Evolutionary conservation across 2,888 invertebrate species (phyloP), one percentile per base, ranked within the genome.

Genomic region (Lamproptera curius): DNA sequence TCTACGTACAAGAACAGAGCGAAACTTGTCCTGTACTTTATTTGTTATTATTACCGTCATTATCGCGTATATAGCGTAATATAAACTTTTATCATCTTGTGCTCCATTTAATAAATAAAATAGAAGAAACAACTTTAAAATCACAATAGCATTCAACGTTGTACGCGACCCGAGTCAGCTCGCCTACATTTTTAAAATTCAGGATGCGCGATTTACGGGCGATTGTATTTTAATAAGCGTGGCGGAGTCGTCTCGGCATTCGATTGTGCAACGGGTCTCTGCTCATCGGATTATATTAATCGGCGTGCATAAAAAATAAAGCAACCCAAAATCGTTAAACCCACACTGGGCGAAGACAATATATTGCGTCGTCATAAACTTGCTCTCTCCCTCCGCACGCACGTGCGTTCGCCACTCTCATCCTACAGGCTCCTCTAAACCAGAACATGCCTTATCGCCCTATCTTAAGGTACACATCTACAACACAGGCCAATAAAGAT

Each of bases 261-360:
- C 67, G 64, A 69, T 72, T 68, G 61, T 61, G 62, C 60, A 63
- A 59, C 60, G 54, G 57, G 64, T 70, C 69, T 68, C 62, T 65
- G 62, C 57, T 66, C 67, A 72, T 71, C 76, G 73, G 73, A 77
- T 72, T 72, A 76, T 79, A 78, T 79, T 78, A 78, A 80, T 79
- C 76, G 71, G 74, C 70, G 69, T 73, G 70, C 70, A 44, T 50
- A 81, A 76, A 77, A 78, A 77, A 73, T 82, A 77, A 77, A 75
- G 76, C 61, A 73, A 76, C 72, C 69, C n/a, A n/a, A n/a, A n/a
- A n/a, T n/a, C n/a, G 76, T 81, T 76, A 77, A 80, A 81, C 81
- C 83, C 81, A 81, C 76, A 82, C 76, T 74, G 75, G 62, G 67
- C 66, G 75, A 76, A 82, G 83, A 82, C 79, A 82, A 78, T 83